A percentile compares a stretch with the other conserved stretches of the same genome.
Conservation (phyloP, 1,140 invertebrate species). For the Gryllus bimaculatus region DNA sequence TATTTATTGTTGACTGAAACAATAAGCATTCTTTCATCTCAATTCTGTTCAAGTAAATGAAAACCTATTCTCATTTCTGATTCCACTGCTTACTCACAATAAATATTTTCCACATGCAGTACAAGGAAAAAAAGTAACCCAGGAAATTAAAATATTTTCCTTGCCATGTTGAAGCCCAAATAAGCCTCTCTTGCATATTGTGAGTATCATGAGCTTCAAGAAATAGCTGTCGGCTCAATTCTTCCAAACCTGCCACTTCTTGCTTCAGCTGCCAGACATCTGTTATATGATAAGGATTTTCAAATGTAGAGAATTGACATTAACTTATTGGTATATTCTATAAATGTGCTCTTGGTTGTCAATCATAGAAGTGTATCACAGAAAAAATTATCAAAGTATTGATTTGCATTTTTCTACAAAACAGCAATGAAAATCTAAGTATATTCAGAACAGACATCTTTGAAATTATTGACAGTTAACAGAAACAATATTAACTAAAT, state of each 20-base stretch:
- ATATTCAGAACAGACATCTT: no score
- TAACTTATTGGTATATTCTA: no score
- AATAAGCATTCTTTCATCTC: neutral
- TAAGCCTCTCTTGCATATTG: slow-evolving; percentile 84
- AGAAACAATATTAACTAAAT: no score
- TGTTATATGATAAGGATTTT: slow-evolving; percentile 31
- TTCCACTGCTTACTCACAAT: slow-evolving; percentile 60
- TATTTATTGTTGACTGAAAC: slow-evolving; percentile 86
- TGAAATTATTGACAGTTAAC: no score
- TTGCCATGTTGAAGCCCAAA: slow-evolving; percentile 94
- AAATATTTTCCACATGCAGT: slow-evolving; percentile 99
- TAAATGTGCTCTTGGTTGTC: no score
- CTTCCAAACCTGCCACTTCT: slow-evolving; percentile 83
- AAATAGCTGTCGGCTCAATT: slow-evolving; percentile 88
- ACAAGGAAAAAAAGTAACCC: slow-evolving; percentile 97
- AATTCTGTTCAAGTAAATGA: neutral
- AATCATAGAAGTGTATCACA: no score
- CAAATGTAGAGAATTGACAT: no score
- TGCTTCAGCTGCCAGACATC: slow-evolving; percentile 73
- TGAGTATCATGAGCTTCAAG: slow-evolving; percentile 90
- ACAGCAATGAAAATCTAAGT: no score
- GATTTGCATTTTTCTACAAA: no score
- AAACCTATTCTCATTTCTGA: slow-evolving; percentile 14
- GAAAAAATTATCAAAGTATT: no score
- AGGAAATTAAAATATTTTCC: slow-evolving; percentile 99